Percentiles rank a stretch among this genome's conserved stretches.
Conservation (phyloP, 92 coral and sea anemone species). For the Muricea muricata region DNA sequence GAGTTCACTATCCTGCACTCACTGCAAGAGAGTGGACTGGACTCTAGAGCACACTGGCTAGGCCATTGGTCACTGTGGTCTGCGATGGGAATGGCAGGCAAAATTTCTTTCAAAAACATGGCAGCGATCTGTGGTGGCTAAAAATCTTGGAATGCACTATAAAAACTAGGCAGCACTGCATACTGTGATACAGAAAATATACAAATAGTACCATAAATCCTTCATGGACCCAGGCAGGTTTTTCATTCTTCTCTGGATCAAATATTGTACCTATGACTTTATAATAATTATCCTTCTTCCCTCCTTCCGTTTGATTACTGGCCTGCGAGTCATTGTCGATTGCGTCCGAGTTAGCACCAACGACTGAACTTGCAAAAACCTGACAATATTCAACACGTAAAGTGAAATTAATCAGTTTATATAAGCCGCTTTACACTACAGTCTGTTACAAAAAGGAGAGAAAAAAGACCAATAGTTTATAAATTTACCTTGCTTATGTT, state of each 20-base stretch:
- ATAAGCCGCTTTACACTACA: background rate
- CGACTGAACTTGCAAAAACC: constrained; percentile 83
- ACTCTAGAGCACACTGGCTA: no score
- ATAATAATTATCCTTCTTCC: constrained; percentile 84
- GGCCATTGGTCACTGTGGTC: no score
- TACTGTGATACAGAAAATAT: background rate
- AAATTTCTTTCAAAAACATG: no score
- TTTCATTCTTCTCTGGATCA: constrained; percentile 77
- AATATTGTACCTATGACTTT: constrained; percentile 90
- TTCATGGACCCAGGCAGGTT: constrained; percentile 92
- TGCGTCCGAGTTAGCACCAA: constrained; percentile 89
- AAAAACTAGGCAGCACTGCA: no score
- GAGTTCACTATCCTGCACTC: no score
- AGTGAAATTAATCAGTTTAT: background rate
- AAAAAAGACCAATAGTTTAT: background rate
- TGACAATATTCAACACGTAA: constrained; percentile 19
- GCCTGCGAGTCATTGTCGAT: constrained; percentile 88
- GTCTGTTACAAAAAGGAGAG: background rate
- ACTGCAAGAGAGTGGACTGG: no score
- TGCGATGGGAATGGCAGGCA: no score
- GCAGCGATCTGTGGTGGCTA: no score
- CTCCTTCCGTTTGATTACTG: constrained; percentile 72
- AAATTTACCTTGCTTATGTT: constrained; percentile 90
- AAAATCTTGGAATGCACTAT: no score
- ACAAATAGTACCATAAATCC: constrained; percentile 72